Conservation (phyloP, 2,113 vertebrate species). For the Pionites leucogaster region DNA sequence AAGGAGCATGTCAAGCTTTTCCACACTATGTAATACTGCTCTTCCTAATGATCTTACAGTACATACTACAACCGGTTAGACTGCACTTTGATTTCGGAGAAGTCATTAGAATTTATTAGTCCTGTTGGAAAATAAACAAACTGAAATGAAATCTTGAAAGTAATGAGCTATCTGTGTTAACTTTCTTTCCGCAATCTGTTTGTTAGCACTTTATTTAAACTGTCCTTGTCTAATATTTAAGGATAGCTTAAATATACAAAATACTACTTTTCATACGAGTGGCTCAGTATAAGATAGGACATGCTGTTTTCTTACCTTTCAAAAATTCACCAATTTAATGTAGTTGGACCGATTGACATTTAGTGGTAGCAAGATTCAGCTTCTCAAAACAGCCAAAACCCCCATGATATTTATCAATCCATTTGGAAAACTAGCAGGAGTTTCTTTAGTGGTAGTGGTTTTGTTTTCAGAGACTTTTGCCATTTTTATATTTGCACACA, state of each 20-base stretch:
- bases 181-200: neutral
- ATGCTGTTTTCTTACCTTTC: neutral
- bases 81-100: neutral
- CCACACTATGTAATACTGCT: neutral
- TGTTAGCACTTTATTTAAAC: neutral
- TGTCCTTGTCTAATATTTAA: neutral
- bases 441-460: neutral
- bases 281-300: neutral
- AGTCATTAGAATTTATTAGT: neutral
- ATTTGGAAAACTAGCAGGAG: neutral
- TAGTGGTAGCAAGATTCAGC: neutral
- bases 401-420: neutral
- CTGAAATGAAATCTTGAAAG: neutral
- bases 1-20: neutral
- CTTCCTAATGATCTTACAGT: neutral
- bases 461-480: neutral
- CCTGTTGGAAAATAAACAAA: neutral
- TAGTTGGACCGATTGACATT: neutral
- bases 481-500: neutral
- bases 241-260: neutral
- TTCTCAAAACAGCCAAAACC: neutral
- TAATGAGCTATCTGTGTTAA: neutral
- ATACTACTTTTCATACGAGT: neutral
- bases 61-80: neutral
- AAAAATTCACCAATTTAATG: neutral